Evolutionary conservation across 2,113 vertebrate species (phyloP).

Genomic region (Heliornis fulica): DNA sequence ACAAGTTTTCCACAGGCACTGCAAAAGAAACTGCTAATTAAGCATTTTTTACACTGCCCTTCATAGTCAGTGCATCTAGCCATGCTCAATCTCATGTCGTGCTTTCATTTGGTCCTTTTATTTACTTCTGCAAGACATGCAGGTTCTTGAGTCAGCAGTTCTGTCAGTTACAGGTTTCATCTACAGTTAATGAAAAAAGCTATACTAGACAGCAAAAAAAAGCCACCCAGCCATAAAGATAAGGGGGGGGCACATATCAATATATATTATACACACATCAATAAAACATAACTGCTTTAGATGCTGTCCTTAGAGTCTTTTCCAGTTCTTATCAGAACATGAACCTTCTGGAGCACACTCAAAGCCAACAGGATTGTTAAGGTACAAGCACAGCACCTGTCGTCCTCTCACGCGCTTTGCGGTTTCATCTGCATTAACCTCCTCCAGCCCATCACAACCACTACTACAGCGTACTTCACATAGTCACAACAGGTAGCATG

Average conservation of each 20-base stretch:
- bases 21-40: background rate
- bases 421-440: background rate
- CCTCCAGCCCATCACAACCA: background rate
- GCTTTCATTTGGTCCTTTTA: background rate
- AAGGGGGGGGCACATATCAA: background rate
- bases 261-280: background rate
- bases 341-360: background rate
- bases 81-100: background rate
- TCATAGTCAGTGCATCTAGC: background rate
- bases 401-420: background rate
- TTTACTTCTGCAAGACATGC: background rate
- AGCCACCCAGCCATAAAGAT: background rate
- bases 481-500: background rate
- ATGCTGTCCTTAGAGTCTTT: background rate
- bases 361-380: background rate
- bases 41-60: background rate
- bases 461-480: background rate
- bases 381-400: background rate
- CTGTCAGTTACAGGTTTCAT: background rate
- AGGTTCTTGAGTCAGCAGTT: background rate
- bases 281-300: background rate
- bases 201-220: background rate
- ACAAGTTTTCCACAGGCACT: constrained; percentile 34
- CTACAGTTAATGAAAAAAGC: background rate
- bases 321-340: background rate